Percentiles rank a stretch among this genome's conserved stretches.
Conservation (phyloP, 1,140 invertebrate genomes). For the Neotoxoptera formosana region DNA sequence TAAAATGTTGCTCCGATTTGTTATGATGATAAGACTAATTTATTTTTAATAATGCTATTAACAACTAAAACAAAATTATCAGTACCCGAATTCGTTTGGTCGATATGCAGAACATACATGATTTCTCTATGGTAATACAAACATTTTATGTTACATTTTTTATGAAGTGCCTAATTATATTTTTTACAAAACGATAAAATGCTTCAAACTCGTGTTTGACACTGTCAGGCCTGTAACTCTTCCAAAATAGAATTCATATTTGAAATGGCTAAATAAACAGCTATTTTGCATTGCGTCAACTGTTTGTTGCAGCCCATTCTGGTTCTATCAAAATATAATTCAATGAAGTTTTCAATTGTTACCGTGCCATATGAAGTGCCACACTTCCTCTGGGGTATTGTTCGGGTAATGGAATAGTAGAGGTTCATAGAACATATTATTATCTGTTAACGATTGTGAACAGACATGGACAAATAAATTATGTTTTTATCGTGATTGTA, state of each 20-base stretch:
- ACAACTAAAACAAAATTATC: too few relatives aligned
- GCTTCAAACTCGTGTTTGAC: background rate
- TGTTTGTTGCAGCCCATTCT: background rate
- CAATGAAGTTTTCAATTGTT: background rate
- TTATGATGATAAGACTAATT: too few relatives aligned
- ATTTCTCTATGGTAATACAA: background rate
- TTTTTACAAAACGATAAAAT: background rate
- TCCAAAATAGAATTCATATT: background rate
- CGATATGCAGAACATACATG: background rate
- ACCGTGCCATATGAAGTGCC: background rate
- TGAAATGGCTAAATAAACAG: background rate
- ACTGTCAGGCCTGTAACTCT: too few relatives aligned
- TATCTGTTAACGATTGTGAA: background rate
- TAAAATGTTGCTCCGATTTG: too few relatives aligned
- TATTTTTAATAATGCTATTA: too few relatives aligned
- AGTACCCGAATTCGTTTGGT: too few relatives aligned
- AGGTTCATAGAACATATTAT: background rate
- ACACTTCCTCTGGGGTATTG: background rate
- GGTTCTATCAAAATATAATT: background rate
- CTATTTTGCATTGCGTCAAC: background rate
- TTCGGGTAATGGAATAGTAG: background rate
- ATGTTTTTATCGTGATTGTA: background rate
- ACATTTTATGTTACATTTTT: background rate
- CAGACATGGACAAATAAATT: background rate
- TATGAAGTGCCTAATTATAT: background rate